These are phyloP conservation scores for Cheiracanthium punctorium DNA, from an alignment of 2,888 invertebrate genomes.

Conservation along the genomic window DNA sequence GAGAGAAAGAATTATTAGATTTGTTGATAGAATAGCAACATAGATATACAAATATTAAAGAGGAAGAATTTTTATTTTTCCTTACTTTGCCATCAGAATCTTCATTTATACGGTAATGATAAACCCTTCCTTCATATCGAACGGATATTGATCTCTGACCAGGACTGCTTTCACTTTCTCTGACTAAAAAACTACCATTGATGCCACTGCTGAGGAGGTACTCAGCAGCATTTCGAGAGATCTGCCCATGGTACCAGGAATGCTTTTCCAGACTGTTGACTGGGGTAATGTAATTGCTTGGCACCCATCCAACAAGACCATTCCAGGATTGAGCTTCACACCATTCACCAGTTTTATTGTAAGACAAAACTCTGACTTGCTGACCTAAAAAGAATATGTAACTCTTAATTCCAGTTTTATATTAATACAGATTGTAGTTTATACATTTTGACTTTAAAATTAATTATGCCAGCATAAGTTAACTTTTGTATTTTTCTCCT, in stretches of 20 bases:
- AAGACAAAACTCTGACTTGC: conserved; percentile 96
- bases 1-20: too few species aligned
- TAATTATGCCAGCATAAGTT: too few species aligned
- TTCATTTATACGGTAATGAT: conserved; percentile 98
- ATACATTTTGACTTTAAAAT: too few species aligned
- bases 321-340: conserved; percentile 96
- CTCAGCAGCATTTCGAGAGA: conserved; percentile 97
- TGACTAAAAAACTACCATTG: conserved; percentile 98
- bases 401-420: background rate
- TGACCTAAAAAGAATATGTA: conserved; percentile 81
- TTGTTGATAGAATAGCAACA: too few species aligned
- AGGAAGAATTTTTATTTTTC: too few species aligned
- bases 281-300: conserved; percentile 98
- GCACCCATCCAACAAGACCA: conserved; percentile 98
- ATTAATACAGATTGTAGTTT: too few species aligned
- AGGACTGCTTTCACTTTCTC: conserved; percentile 98
- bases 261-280: conserved; percentile 98
- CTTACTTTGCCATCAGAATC: conserved; percentile 90
- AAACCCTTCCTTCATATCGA: conserved; percentile 96
- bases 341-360: conserved; percentile 99
- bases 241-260: conserved; percentile 97
- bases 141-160: conserved; percentile 88
- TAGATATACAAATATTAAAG: too few species aligned
- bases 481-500: too few species aligned
- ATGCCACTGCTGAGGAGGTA: conserved; percentile 98